Evolutionary conservation across 2,113 vertebrate species (phyloP), one percentile per base, ranked within the genome.

Genomic region (Myotis davidii): DNA sequence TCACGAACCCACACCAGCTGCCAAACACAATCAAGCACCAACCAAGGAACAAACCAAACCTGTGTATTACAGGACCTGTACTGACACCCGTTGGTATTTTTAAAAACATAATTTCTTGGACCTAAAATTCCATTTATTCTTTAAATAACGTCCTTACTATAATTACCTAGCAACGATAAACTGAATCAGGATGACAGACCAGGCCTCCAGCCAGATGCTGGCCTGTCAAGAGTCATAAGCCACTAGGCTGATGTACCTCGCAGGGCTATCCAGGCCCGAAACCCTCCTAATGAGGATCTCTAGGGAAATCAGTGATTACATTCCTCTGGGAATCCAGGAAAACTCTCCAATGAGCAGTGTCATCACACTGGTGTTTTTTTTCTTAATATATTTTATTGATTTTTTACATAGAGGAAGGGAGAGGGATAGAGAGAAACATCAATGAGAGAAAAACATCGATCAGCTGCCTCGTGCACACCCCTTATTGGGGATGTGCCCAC

Each of bases 91-190:
- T 0, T 9, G 5, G 9, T 50, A 56, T 81, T 95, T 87, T 88
- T 74, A 27, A 73, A 94, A 85, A 76, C 8, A 50, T 34, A n/a
- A 92, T 85, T 94, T 97, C 85, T 94, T 95, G 69, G 70, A 54
- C 54, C 67, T 50, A 72, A 95, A 81, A 79, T 90, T 96, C 93
- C 25, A 85, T 5, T 70, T 94, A 84, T 91, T 81, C 79, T 65
- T 94, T 83, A 93, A 97, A 88, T 88, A 29, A 32, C 54, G 92
- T 21, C 54, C 50, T 84, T 84, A 77, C 25, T 85, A 73, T 73
- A 95, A 91, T 64, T 70, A 95, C 78, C 74, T 50, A 88, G 81
- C 85, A 87, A 89, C 94, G 86, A 42, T 70, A 42, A 95, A 88
- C 32, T 61, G 84, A 82, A 83, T 67, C 70, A 78, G 37, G 37